Percentiles rank a stretch among this genome's conserved stretches.
Evolutionary conservation across 1,140 invertebrate genomes (phyloP).

Genomic region (Conus betulinus): DNA sequence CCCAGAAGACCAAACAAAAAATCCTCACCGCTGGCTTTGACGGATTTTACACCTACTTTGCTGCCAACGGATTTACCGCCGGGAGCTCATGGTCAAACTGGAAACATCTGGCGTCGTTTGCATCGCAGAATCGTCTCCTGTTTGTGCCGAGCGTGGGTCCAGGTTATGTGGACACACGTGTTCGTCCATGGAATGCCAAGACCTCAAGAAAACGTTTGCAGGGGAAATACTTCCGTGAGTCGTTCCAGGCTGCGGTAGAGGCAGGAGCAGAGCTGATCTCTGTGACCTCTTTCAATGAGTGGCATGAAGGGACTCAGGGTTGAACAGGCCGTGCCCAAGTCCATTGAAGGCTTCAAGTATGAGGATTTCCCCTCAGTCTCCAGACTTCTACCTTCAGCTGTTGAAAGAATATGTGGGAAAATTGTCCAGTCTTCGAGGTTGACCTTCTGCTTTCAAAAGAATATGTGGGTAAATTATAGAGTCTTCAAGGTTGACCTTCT

Average conservation of each 20-base stretch:
- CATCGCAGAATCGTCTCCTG: conserved; percentile 67
- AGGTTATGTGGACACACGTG: conserved; percentile 77
- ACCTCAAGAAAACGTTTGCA: conserved; percentile 73
- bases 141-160: conserved; percentile 78
- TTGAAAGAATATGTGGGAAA: conserved; percentile 59
- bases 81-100: conserved; percentile 76
- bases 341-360: conserved; percentile 65
- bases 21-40: conserved; percentile 76
- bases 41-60: conserved; percentile 79
- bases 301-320: conserved; percentile 79
- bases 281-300: conserved; percentile 79
- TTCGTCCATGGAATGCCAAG: conserved; percentile 77
- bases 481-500: no score
- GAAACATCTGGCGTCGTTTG: conserved; percentile 70
- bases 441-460: no score
- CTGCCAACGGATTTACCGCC: conserved; percentile 76
- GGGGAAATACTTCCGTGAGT: conserved; percentile 75
- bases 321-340: conserved; percentile 75
- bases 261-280: conserved; percentile 71
- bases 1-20: conserved; percentile 63
- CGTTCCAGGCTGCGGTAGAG: conserved; percentile 72
- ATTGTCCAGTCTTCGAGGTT: conserved; percentile 25
- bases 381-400: conserved; percentile 72
- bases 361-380: conserved; percentile 57
- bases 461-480: no score